Percentiles rank a stretch among this genome's conserved stretches.
Evolutionary conservation across 2,113 vertebrate genomes (phyloP).

Genomic region (Sceloporus undulatus): DNA sequence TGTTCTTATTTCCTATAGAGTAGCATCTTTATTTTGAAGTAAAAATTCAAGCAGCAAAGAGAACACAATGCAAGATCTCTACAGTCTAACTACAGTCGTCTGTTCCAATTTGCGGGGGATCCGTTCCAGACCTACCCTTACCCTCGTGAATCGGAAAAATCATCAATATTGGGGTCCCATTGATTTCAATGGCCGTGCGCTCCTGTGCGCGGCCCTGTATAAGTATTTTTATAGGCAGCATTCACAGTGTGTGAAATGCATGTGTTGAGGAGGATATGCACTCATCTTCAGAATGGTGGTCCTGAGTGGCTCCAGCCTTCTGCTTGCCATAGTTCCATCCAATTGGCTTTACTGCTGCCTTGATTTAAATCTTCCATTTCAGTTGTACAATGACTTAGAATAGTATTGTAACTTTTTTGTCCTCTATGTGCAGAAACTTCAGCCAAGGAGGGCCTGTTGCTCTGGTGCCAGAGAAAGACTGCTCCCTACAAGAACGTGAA

Average conservation of each 20-base stretch:
- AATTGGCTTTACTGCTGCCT: not conserved
- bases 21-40: not conserved
- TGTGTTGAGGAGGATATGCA: too few species aligned
- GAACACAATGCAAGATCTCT: too few species aligned
- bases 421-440: conserved; percentile 86
- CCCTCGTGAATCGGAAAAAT: too few species aligned
- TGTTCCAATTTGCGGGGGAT: too few species aligned
- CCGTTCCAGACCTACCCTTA: too few species aligned
- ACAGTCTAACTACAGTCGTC: not conserved
- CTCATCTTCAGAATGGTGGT: not conserved
- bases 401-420: accelerated
- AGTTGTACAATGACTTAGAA: not conserved
- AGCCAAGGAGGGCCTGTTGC: conserved; percentile 92
- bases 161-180: too few species aligned
- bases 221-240: too few species aligned
- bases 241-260: not conserved
- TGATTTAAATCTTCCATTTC: not conserved
- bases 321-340: not conserved
- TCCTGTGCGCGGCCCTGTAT: too few species aligned
- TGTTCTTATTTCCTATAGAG: not conserved
- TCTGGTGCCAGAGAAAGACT: conserved; percentile 97
- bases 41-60: not conserved
- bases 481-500: conserved; percentile 98
- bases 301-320: not conserved
- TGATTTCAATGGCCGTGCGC: too few species aligned